phyloP scores from a whole-genome alignment of 2,888 invertebrate species.

The Pheosia tremula region DNA sequence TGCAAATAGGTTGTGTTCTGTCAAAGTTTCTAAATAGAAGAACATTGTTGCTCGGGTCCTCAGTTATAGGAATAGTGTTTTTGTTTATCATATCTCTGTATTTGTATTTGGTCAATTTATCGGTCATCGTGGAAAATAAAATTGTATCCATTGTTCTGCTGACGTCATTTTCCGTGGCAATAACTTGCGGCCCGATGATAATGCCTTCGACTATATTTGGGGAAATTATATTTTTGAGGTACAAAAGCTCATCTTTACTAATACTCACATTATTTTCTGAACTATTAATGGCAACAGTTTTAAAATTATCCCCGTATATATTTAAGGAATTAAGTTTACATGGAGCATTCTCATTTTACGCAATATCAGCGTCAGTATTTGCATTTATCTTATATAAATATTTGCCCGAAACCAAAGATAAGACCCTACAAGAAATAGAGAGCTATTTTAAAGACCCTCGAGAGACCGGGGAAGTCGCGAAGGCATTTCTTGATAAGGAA shows the following conservation, averaged over 20 bases:
- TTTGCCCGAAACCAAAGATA: constrained; percentile 59
- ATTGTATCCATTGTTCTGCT: constrained; percentile 51
- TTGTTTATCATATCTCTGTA: constrained; percentile 58
- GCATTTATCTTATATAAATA: constrained; percentile 49
- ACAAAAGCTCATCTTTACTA: constrained; percentile 52
- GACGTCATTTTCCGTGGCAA: constrained; percentile 54
- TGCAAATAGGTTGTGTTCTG: constrained; percentile 59
- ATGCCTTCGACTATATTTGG: constrained; percentile 57
- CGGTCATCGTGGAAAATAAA: constrained; percentile 48
- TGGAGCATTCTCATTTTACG: constrained; percentile 58
- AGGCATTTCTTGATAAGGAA: constrained; percentile 39
- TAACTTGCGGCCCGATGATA: constrained; percentile 65
- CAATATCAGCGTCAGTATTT: constrained; percentile 47
- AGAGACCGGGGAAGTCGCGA: constrained; percentile 30
- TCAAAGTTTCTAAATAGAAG: constrained; percentile 54
- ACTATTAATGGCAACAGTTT: constrained; percentile 48
- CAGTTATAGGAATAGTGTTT: constrained; percentile 50
- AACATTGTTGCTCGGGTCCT: constrained; percentile 51
- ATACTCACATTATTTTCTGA: constrained; percentile 50
- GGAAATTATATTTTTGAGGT: constrained; percentile 58
- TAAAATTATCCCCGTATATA: constrained; percentile 56
- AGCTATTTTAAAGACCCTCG: constrained; percentile 44
- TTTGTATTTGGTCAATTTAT: constrained; percentile 50
- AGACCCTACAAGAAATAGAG: constrained; percentile 56
- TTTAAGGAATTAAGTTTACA: constrained; percentile 51